Percentiles rank a stretch among this genome's conserved stretches.
phyloP scores from a whole-genome alignment of 2,113 vertebrate genomes.

The Thamnophis sirtalis region DNA sequence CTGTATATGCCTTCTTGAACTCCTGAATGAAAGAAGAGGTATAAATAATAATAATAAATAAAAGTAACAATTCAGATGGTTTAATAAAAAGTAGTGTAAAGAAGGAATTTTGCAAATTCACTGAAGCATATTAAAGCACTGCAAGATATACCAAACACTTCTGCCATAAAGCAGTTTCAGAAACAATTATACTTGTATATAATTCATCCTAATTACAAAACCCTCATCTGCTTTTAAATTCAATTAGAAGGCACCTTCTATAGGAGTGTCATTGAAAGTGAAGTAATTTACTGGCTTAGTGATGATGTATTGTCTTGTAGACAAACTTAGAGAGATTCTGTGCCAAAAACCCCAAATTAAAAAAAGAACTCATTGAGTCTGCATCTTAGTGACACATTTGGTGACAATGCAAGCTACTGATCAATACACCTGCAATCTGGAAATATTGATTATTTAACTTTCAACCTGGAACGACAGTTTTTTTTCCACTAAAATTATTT shows the following conservation, averaged over 20 bases:
- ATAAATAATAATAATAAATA: neutral
- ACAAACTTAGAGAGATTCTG: neutral
- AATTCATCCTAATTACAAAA: constrained; percentile 60
- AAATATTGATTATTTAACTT: constrained; percentile 25
- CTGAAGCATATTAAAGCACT: constrained; percentile 32
- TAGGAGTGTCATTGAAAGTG: constrained; percentile 33
- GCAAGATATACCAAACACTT: constrained; percentile 38
- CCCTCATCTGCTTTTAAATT: constrained; percentile 48
- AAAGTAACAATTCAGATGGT: constrained; percentile 3
- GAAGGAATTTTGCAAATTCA: constrained; percentile 47
- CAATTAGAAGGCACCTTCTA: constrained; percentile 58
- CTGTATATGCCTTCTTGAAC: neutral
- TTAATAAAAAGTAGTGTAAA: constrained; percentile 43
- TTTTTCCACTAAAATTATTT: constrained; percentile 38
- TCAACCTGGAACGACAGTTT: neutral
- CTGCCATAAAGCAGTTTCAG: constrained; percentile 8
- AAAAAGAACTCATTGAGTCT: constrained; percentile 29
- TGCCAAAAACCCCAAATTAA: constrained; percentile 32
- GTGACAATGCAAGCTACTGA: constrained; percentile 26
- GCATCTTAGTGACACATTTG: constrained; percentile 25
- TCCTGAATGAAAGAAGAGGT: neutral
- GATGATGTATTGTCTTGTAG: constrained; percentile 36
- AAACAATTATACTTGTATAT: constrained; percentile 43
- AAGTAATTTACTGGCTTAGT: constrained; percentile 54
- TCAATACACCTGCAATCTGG: constrained; percentile 25